Conservation (phyloP, 2,888 invertebrate genomes). For the Ptilodon capucinus region DNA sequence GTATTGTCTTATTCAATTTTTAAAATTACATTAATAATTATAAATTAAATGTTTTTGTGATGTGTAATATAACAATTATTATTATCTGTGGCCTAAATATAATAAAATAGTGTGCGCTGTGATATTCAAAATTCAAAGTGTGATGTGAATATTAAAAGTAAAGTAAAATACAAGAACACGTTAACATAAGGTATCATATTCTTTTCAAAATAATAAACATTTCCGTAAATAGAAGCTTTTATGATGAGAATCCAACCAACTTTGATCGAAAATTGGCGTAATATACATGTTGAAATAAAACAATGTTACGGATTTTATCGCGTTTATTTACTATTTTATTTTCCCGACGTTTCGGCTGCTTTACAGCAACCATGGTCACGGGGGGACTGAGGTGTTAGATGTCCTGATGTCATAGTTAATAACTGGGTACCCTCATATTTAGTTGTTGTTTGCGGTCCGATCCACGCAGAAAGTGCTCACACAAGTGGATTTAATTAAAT, state of each 20-base stretch:
- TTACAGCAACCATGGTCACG: no score
- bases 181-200: conserved; percentile 18
- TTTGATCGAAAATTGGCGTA: background rate
- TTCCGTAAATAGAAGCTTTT: background rate
- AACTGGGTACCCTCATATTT: no score
- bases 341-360: no score
- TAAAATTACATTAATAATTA: background rate
- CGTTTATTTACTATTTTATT: no score
- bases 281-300: background rate
- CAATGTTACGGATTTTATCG: no score
- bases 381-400: no score
- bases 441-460: no score
- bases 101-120: background rate
- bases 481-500: no score
- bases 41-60: background rate
- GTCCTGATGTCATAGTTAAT: no score
- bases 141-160: background rate
- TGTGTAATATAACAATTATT: background rate
- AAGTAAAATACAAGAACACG: background rate
- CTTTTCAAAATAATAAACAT: background rate
- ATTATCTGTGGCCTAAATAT: background rate
- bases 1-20: background rate
- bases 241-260: background rate
- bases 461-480: no score
- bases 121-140: background rate